Evolutionary conservation across 37 sponge, comb jelly and placozoan genomes (phyloP).

Genomic region (Petrosia ficiformis): DNA sequence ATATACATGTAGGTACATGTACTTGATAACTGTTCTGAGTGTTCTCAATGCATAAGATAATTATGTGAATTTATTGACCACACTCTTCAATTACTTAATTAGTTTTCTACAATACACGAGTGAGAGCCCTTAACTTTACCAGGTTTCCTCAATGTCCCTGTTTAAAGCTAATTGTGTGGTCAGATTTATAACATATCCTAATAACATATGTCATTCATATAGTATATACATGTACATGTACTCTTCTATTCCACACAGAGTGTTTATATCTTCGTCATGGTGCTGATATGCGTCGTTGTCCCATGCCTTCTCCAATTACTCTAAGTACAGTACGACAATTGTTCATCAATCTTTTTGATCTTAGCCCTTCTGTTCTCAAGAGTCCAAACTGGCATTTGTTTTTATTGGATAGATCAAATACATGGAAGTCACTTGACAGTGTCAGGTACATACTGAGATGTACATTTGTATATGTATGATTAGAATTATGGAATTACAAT

Average conservation of each 20-base stretch:
- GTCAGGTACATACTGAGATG: conserved; percentile 31
- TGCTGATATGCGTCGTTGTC: conserved; percentile 45
- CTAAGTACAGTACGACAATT: conserved; percentile 66
- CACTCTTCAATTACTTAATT: too few relatives aligned
- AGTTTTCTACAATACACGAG: too few relatives aligned
- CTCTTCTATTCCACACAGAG: conserved; percentile 24
- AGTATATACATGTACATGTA: conserved; percentile 11
- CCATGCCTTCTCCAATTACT: conserved; percentile 78
- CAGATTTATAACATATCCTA: too few relatives aligned
- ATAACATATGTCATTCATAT: neutral
- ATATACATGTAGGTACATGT: too few relatives aligned
- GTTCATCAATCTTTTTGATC: conserved; percentile 63
- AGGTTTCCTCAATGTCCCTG: too few relatives aligned
- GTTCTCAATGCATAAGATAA: too few relatives aligned
- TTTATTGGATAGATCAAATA: conserved; percentile 26
- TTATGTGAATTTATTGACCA: too few relatives aligned
- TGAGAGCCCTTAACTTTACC: too few relatives aligned
- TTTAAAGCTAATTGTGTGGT: too few relatives aligned
- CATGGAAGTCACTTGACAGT: conserved; percentile 41
- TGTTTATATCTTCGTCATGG: conserved; percentile 63
- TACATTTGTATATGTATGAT: neutral
- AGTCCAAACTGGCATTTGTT: conserved; percentile 33
- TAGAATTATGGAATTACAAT: neutral
- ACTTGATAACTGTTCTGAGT: too few relatives aligned
- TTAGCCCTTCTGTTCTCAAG: conserved; percentile 23